These are phyloP conservation scores for Trachelus troglodyta DNA, from an alignment of 2,888 invertebrate genomes.

Conservation along the genomic window DNA sequence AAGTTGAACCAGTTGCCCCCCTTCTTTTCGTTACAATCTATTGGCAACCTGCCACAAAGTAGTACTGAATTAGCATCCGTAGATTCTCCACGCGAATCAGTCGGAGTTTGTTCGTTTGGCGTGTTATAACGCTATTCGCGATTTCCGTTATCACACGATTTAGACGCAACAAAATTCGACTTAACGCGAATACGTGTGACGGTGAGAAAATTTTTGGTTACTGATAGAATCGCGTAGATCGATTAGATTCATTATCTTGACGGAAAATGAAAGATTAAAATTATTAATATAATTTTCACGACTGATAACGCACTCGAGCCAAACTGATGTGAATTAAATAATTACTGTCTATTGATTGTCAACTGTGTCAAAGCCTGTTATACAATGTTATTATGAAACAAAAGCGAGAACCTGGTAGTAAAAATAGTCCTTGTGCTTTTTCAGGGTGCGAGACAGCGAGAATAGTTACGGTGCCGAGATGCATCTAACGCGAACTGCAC, in stretches of 20 bases:
- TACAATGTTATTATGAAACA: background rate
- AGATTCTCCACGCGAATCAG: background rate
- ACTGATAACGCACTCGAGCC: background rate
- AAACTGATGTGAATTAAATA: background rate
- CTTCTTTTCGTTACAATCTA: background rate
- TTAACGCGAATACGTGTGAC: background rate
- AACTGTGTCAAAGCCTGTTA: background rate
- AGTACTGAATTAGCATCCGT: background rate
- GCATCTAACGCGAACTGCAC: slow-evolving; percentile 45
- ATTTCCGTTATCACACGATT: background rate
- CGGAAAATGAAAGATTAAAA: background rate
- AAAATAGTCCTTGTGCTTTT: slow-evolving; percentile 23
- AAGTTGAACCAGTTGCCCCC: background rate
- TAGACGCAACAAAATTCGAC: background rate
- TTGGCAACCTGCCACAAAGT: background rate
- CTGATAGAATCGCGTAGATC: background rate
- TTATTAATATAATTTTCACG: background rate
- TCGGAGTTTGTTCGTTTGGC: background rate
- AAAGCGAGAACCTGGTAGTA: background rate
- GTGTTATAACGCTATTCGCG: background rate
- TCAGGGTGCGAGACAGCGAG: slow-evolving; percentile 38
- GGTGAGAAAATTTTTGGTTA: background rate
- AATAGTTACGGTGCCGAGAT: slow-evolving; percentile 43
- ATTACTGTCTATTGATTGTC: background rate
- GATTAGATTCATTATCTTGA: background rate